Evolutionary conservation across 2,888 invertebrate genomes (phyloP).

Genomic region (Diarsia rubi): DNA sequence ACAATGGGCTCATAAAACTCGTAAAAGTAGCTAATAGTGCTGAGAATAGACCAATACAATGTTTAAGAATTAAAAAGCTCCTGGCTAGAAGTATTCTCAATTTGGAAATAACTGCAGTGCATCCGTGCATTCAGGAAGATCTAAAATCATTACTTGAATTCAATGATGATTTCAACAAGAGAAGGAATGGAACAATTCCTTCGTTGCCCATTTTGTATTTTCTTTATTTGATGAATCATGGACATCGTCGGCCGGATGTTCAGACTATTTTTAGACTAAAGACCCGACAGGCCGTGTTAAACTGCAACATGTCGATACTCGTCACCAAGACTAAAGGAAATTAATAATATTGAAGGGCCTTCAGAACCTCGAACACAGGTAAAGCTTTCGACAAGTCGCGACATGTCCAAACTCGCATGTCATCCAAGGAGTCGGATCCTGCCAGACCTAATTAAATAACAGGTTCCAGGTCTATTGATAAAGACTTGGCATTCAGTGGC

Average conservation of each 20-base stretch:
- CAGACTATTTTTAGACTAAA: conserved; percentile 8
- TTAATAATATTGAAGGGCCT: conserved; percentile 29
- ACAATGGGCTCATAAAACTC: conserved; percentile 24
- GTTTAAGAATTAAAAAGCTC: conserved; percentile 3
- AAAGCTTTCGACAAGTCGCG: conserved; percentile 42
- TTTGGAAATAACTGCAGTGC: neutral
- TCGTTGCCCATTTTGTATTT: neutral
- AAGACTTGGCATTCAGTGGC: conserved; percentile 5
- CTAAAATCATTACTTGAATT: neutral
- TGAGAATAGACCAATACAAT: conserved; percentile 8
- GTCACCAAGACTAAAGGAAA: conserved; percentile 25
- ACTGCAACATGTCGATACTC: conserved; percentile 30
- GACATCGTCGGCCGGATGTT: conserved; percentile 8
- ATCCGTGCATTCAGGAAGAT: neutral
- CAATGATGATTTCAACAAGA: neutral
- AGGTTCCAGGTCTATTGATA: conserved; percentile 26
- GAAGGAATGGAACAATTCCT: neutral
- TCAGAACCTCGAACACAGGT: conserved; percentile 17
- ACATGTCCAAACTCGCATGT: conserved; percentile 46
- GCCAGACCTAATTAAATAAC: conserved; percentile 42
- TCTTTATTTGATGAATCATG: neutral
- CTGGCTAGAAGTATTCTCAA: neutral
- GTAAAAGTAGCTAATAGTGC: conserved; percentile 6
- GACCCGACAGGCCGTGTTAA: neutral
- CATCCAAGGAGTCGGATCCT: conserved; percentile 9